Conservation (phyloP, 1,140 invertebrate genomes). For the Drosophila varians region DNA sequence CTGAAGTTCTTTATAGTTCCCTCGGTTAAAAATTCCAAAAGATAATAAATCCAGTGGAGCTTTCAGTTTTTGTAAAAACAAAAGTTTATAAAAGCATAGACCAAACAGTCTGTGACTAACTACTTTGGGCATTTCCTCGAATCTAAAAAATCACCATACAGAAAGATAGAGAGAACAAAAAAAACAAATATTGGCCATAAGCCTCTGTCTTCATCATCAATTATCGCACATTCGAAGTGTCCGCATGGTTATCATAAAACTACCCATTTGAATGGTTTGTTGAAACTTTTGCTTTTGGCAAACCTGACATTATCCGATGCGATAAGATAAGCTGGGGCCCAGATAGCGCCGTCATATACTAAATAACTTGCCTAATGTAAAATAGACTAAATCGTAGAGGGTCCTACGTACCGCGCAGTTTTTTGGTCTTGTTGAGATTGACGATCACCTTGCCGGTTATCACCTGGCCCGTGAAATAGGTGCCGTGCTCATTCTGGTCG, state of each 20-base stretch:
- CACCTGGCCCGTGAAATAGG: constrained; percentile 85
- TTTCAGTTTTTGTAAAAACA: too few relatives aligned
- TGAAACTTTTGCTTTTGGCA: constrained; percentile 34
- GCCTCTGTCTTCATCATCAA: constrained; percentile 41
- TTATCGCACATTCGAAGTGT: constrained; percentile 51
- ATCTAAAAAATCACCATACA: constrained; percentile 27
- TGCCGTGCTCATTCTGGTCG: constrained; percentile 84
- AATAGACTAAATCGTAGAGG: background rate
- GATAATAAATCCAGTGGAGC: background rate
- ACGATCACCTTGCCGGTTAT: constrained; percentile 84
- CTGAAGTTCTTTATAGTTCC: too few relatives aligned
- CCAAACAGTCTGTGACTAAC: constrained; percentile 32
- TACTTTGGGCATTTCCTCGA: constrained; percentile 50
- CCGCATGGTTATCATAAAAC: constrained; percentile 55
- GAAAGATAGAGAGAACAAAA: background rate
- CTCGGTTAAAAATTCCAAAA: background rate
- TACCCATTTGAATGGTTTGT: constrained; percentile 47
- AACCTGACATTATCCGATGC: constrained; percentile 13
- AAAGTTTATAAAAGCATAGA: too few relatives aligned
- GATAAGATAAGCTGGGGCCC: constrained; percentile 48
- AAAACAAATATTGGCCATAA: constrained; percentile 7
- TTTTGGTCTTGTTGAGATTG: constrained; percentile 84
- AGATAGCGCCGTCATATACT: constrained; percentile 29
- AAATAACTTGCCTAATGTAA: background rate
- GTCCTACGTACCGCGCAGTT: constrained; percentile 80